phyloP scores from a whole-genome alignment of 2,888 invertebrate genomes.

The Drosophila mimica region DNA sequence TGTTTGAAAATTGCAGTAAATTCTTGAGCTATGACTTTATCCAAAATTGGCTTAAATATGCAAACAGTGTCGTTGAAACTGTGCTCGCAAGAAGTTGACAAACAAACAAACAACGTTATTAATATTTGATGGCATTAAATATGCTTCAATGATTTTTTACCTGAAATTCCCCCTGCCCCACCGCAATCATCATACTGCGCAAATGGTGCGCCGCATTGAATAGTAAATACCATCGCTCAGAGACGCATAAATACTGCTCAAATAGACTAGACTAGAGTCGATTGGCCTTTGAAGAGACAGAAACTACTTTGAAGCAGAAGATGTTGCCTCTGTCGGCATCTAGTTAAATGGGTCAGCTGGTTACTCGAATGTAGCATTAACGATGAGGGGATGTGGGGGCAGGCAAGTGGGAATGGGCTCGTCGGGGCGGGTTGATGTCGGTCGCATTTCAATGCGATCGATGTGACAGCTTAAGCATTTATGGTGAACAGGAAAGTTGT shows the following conservation, averaged over 20 bases:
- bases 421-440: not conserved
- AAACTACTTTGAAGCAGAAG: not conserved
- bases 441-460: slow-evolving; percentile 15
- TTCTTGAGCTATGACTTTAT: slow-evolving; percentile 24
- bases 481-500: slow-evolving; percentile 13
- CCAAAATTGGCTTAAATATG: slow-evolving; percentile 54
- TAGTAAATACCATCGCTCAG: slow-evolving; percentile 61
- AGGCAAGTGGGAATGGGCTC: not conserved
- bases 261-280: slow-evolving; percentile 17
- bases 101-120: slow-evolving; percentile 58
- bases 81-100: slow-evolving; percentile 43
- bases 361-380: slow-evolving; percentile 45
- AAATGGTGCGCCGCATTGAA: slow-evolving; percentile 66
- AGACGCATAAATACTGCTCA: slow-evolving; percentile 55
- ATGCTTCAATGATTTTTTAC: slow-evolving; percentile 71
- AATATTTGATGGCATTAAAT: slow-evolving; percentile 80
- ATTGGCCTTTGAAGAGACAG: slow-evolving; percentile 33
- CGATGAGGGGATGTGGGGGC: slow-evolving; percentile 25
- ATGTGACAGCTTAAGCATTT: slow-evolving; percentile 26
- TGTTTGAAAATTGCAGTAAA: slow-evolving; percentile 32
- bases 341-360: slow-evolving; percentile 36
- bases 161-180: slow-evolving; percentile 20
- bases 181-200: slow-evolving; percentile 18
- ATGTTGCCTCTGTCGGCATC: slow-evolving; percentile 2
- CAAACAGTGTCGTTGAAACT: slow-evolving; percentile 49